Conservation (phyloP, 2,888 invertebrate species). For the Glomeris marginata region DNA sequence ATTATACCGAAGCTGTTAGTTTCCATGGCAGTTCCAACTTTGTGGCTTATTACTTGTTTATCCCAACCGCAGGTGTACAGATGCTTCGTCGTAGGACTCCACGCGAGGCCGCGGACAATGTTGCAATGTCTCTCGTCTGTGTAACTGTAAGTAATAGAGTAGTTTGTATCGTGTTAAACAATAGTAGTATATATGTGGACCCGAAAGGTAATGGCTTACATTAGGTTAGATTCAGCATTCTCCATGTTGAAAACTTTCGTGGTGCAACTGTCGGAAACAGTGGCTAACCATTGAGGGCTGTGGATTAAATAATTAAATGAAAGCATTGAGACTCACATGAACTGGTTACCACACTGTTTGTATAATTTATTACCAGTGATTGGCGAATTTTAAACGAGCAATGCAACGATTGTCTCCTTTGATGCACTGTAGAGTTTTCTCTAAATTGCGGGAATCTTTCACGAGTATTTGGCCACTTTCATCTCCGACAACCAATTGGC, state of each 20-base stretch:
- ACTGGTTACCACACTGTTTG: background rate
- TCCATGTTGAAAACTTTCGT: background rate
- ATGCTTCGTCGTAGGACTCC: constrained; percentile 32
- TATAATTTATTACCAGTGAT: constrained; percentile 20
- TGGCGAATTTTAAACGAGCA: constrained; percentile 23
- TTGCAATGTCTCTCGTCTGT: constrained; percentile 35
- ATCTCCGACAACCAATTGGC: constrained; percentile 32
- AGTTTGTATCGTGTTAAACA: too few species aligned
- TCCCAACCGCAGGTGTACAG: constrained; percentile 46
- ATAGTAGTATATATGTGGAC: too few species aligned
- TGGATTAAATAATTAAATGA: constrained; percentile 20
- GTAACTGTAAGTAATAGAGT: constrained; percentile 30
- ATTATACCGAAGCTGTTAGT: too few species aligned
- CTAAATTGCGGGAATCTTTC: constrained; percentile 35
- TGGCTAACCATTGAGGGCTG: constrained; percentile 30
- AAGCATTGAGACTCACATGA: background rate
- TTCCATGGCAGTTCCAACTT: background rate
- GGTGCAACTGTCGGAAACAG: constrained; percentile 33
- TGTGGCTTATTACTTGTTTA: constrained; percentile 27
- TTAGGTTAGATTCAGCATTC: constrained; percentile 2
- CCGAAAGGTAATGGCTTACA: constrained; percentile 6
- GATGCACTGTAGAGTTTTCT: constrained; percentile 15
- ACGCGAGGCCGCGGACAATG: constrained; percentile 41
- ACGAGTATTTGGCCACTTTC: constrained; percentile 37
- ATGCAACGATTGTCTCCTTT: constrained; percentile 23